Evolutionary conservation across 2,797 vertebrate genomes (phyloP).

Genomic region (Dermochelys coriacea): DNA sequence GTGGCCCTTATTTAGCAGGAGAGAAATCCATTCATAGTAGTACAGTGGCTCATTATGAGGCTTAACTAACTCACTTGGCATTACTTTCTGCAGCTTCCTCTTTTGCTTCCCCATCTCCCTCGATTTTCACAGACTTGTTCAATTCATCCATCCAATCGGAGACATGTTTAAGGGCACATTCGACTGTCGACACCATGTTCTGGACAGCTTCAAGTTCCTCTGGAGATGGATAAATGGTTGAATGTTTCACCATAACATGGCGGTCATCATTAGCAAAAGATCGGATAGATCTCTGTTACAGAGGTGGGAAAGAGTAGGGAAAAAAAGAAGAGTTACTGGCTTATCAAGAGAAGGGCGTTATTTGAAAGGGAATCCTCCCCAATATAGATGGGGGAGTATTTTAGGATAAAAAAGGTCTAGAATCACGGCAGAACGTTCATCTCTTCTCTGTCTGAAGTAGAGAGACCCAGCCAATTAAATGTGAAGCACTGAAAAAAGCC

Average conservation of each 20-base stretch:
- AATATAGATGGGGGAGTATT: background rate
- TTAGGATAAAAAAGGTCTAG: background rate
- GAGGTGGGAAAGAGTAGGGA: background rate
- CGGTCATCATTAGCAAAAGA: conserved; percentile 99
- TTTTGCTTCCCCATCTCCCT: conserved; percentile 79
- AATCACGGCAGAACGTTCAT: background rate
- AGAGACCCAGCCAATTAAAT: background rate
- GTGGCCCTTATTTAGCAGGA: background rate
- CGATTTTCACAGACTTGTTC: conserved; percentile 75
- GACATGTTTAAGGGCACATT: conserved; percentile 97
- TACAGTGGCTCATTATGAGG: conserved; percentile 4
- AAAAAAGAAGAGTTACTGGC: background rate
- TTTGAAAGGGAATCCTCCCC: background rate
- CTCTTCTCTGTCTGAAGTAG: background rate
- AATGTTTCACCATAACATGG: conserved; percentile 99
- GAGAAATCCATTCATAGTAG: conserved; percentile 12
- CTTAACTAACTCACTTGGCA: conserved; percentile 86
- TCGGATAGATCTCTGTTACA: conserved; percentile 94
- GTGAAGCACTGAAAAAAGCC: background rate
- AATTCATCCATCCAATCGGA: conserved; percentile 96
- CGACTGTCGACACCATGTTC: conserved; percentile 97
- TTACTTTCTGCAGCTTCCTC: conserved; percentile 83
- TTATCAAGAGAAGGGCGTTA: background rate
- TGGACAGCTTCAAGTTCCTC: conserved; percentile 97
- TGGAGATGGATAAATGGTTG: conserved; percentile 97